A percentile compares a stretch with the other conserved stretches of the same genome.
Conservation (phyloP, 2,888 invertebrate species). For the Stenolophus ochropezus region DNA sequence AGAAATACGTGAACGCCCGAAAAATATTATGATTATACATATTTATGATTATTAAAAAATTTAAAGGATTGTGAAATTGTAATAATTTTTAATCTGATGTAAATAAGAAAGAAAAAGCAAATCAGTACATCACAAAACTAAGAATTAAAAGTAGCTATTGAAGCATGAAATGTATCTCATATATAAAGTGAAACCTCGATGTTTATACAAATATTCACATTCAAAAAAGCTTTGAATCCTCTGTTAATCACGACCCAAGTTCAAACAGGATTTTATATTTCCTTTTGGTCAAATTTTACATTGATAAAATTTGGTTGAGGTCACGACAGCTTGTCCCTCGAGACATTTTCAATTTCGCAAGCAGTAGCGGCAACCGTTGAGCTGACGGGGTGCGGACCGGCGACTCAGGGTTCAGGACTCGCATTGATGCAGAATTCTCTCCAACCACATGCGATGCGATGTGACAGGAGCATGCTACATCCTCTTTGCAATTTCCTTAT, state of each 20-base stretch:
- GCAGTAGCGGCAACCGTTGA: neutral
- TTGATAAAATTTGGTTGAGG: conserved; percentile 57
- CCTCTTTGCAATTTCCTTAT: neutral
- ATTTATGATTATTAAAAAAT: too few species aligned
- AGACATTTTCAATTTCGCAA: conserved; percentile 56
- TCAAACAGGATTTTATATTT: conserved; percentile 39
- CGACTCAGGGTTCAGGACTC: too few species aligned
- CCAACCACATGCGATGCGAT: conserved; percentile 40
- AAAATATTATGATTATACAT: too few species aligned
- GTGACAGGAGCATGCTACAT: conserved; percentile 45
- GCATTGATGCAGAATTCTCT: conserved; percentile 6
- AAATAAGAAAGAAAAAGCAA: too few species aligned
- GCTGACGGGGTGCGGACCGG: neutral
- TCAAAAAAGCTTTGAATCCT: conserved; percentile 44
- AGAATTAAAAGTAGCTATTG: neutral
- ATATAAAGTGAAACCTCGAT: neutral
- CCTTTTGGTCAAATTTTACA: conserved; percentile 51
- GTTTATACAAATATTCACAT: conserved; percentile 15
- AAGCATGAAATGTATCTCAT: neutral
- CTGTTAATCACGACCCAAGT: conserved; percentile 7
- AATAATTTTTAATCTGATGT: too few species aligned
- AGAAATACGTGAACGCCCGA: too few species aligned
- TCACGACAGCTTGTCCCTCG: conserved; percentile 53
- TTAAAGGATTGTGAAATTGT: too few species aligned
- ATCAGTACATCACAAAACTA: neutral